Base-by-base conservation (phyloP, 2,888 invertebrate genomes). In the Hesperia comma region DNA sequence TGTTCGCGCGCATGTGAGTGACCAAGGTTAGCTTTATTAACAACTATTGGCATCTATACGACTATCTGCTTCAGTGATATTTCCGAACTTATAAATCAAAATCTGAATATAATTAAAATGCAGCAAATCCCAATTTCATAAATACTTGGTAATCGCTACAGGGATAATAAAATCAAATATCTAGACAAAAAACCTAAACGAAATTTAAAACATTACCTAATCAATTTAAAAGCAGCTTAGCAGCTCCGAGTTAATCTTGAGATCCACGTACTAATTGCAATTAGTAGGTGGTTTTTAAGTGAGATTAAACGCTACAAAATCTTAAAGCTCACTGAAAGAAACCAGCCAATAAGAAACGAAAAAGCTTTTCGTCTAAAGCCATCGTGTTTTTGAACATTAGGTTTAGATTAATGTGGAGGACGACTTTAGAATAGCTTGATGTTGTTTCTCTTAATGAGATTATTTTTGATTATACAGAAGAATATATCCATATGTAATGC, bases 241-340 rank as follows among this genome's bases (percentile, higher is more conserved):
- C 2, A 53, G 32, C 51, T 12, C 21, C 19, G 14, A 19, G 12
- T 21, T 21, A 51, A 51, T 21, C 51, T 51, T 51, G 21, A 51
- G 14, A 51, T 6, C 51, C 51, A 19, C 19, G 51, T 51, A 51
- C 21, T 53, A 53, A 53, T 53, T 53, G 53, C 32, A 53, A 53
- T 53, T 53, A 53, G 53, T 15, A 49, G 49, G 19, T 49, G 49
- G 49, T 19, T 49, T 58, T 60, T 49, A 49, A 49, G 46, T 33
- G 49, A 60, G 46, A 61, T 51, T 61, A 51, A 61, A 61, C n/a
- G 61, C 51, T 32, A n/a, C 49, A 49, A 60, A 49, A 61, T 61
- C 17, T 61, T 10, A 32, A n/a, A 51, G 14, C 19, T n/a, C 33
- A 3, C 40, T 61, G 21, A 51, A 51, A 56, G 40, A 33, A 40